Evolutionary conservation across 2,888 invertebrate genomes (phyloP).

Genomic region (Sarcophaga carnaria): DNA sequence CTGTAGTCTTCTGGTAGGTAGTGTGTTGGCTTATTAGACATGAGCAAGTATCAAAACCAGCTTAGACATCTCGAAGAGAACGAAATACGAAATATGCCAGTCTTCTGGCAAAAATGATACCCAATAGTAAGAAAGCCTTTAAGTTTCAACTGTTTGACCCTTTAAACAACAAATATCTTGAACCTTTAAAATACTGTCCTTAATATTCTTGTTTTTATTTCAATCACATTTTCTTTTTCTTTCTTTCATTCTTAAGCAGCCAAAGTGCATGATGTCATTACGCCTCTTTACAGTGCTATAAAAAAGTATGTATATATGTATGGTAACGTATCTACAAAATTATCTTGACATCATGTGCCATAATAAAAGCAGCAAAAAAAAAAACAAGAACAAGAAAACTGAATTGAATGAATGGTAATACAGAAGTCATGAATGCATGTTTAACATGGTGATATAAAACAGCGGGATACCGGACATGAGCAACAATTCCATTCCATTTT

Average conservation of each 20-base stretch:
- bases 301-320: background rate
- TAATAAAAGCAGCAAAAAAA: conserved; percentile 17
- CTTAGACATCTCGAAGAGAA: too few relatives aligned
- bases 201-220: background rate
- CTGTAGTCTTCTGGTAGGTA: too few relatives aligned
- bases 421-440: conserved; percentile 63
- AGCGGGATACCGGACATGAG: conserved; percentile 67
- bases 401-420: conserved; percentile 3
- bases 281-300: background rate
- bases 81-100: too few relatives aligned
- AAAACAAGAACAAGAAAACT: background rate
- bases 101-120: too few relatives aligned
- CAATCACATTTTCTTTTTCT: background rate
- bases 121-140: too few relatives aligned
- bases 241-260: background rate
- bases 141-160: too few relatives aligned
- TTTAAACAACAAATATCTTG: too few relatives aligned
- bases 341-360: conserved; percentile 28
- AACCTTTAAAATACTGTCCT: background rate
- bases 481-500: conserved; percentile 66
- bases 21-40: too few relatives aligned
- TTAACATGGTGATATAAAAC: conserved; percentile 64
- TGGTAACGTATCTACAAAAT: background rate
- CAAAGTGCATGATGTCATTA: conserved; percentile 30
- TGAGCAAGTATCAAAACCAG: too few relatives aligned